phyloP scores from a whole-genome alignment of 1,140 invertebrate species.

The Magallana ariakensis region DNA sequence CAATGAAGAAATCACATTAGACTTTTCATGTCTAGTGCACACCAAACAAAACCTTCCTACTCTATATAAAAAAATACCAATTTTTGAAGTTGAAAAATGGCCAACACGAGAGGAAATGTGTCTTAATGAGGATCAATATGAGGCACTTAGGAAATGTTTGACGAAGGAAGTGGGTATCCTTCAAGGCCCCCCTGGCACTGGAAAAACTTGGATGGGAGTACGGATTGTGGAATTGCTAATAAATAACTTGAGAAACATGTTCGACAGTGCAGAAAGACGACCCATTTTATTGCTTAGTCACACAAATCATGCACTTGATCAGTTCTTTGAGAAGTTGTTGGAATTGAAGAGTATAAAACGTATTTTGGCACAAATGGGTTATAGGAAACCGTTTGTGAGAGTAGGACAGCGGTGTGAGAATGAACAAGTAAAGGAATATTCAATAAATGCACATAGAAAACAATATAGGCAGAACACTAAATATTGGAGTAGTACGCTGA shows the following conservation, averaged over 20 bases:
- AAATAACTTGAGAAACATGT: slow-evolving; percentile 59
- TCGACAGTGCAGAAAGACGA: background rate
- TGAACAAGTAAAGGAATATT: slow-evolving; percentile 43
- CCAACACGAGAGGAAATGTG: slow-evolving; percentile 62
- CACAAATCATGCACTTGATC: slow-evolving; percentile 93
- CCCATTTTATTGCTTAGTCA: slow-evolving; percentile 90
- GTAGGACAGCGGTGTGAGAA: slow-evolving; percentile 50
- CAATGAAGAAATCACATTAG: background rate
- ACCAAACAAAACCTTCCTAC: background rate
- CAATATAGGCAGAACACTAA: slow-evolving; percentile 72
- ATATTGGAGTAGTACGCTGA: slow-evolving; percentile 58
- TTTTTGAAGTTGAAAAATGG: slow-evolving; percentile 53
- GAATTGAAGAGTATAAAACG: background rate
- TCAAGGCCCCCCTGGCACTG: slow-evolving; percentile 82
- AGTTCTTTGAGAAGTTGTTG: slow-evolving; percentile 87
- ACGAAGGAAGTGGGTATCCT: slow-evolving; percentile 83
- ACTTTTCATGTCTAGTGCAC: background rate
- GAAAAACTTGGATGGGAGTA: slow-evolving; percentile 74
- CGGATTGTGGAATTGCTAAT: slow-evolving; percentile 75
- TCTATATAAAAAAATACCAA: background rate
- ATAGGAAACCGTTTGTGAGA: slow-evolving; percentile 48
- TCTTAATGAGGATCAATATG: slow-evolving; percentile 79
- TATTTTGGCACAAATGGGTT: background rate
- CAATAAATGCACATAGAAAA: slow-evolving; percentile 43
- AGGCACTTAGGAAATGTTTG: slow-evolving; percentile 78